Base-by-base conservation (phyloP, 2,113 vertebrate species). In the Gymnocephalus cernua region DNA sequence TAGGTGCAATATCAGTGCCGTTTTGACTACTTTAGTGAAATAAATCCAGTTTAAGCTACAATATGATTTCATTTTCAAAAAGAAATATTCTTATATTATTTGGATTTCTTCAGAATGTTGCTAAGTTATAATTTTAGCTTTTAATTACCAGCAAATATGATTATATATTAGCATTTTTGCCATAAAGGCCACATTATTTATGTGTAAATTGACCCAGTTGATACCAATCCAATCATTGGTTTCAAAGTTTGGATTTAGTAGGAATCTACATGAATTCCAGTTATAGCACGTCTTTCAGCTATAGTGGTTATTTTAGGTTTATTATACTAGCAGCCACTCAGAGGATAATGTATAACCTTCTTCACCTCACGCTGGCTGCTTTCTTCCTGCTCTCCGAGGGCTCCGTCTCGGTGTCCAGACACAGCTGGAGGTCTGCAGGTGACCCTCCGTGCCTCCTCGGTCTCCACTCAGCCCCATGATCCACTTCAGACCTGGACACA, bases 391-490 rank as follows among this genome's bases (percentile, higher is more conserved):
- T 68, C 78, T 92, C 88, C 1, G 82, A 27, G 2, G 66, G 25
- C 1, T 92, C 90, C 2, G 83, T 47, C 41, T 90, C 91, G 0
- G 81, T 6, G 44, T 94, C 93, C 77, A 77, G 38, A n/a, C 65
- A 59, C 47, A 80, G 81, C n/a, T 62, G 80, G 27, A 80, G 81
- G 74, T 89, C 88, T 29, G 67, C 45, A 38, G 83, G 79, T 8
- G 84, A 77, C 35, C 66, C 70, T 27, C 74, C 91, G 2, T 53
- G 68, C 74, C 90, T 88, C 83, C 75, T 74, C 2, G 45, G 81
- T 16, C 80, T 86, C 68, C 83, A 71, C 70, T 91, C 88, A 0
- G 50, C 74, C 15, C 85, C 94, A 89, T 91, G 85, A 64, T 93
- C 92, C 62, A 53, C 77, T 14, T 91, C 91, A 10, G 61, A 85